Evolutionary conservation across 92 coral and sea anemone genomes (phyloP), one percentile per base, ranked within the genome.

Genomic region (Paramuricea clavata): DNA sequence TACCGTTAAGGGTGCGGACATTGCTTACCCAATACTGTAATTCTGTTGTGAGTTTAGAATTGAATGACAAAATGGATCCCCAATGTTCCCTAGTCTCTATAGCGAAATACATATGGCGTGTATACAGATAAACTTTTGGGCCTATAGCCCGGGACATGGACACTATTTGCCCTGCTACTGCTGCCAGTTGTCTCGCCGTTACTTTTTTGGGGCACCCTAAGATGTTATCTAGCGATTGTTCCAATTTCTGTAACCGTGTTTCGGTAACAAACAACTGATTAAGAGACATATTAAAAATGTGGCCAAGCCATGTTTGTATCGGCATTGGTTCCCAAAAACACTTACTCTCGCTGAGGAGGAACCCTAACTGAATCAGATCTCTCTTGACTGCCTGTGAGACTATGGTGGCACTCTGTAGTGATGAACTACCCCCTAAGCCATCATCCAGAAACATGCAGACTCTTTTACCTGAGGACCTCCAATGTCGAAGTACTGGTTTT

Each of bases 101-200:
- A 23, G 92, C 81, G 65, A 49, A 84, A 36, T 89, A 83, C 43
- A 89, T 64, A 26, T 88, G 89, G 21, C 92, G 77, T 0, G 69
- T 83, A 49, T 89, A 69, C 12, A 89, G n/a, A 44, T 89, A 89
- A 33, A 84, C 86, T 15, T 35, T 57, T 30, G 81, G 64, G 19
- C 81, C 90, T 12, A 70, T 76, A 60, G 85, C 89, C 36, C 74
- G 71, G 12, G 92, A 76, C 92, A 68, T 89, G 35, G 92, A 89
- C 61, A 89, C 81, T 1, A 89, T 54, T 82, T 85, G 85, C 49
- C 92, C 92, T 39, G 83, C 88, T 32, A 89, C 86, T 68, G 75
- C 64, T 8, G 92, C 92, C 49, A 85, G 15, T 60, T 81, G 86
- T 70, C 52, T 76, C 28, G 86, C n/a, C n/a, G n/a, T 27, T 36